Conservation (phyloP, 2,113 vertebrate genomes). For the Thunnus maccoyii region DNA sequence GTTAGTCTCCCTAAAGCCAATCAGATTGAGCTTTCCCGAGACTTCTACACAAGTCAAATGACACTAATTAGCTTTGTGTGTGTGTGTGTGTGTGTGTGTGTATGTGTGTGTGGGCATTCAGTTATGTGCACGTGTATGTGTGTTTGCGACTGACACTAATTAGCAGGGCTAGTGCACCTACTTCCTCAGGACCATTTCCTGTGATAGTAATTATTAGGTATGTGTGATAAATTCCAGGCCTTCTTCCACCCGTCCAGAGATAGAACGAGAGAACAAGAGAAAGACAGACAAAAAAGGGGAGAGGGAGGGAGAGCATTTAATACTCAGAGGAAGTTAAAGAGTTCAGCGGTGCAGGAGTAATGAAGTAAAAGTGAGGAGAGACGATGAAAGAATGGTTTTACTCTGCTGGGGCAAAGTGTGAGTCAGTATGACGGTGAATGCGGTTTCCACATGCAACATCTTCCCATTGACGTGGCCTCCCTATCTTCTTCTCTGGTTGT, state of each 20-base stretch:
- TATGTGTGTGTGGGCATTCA: neutral
- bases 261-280: constrained; percentile 45
- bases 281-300: constrained; percentile 33
- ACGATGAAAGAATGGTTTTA: constrained; percentile 42
- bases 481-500: constrained; percentile 18
- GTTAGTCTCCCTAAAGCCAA: constrained; percentile 67
- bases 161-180: constrained; percentile 72
- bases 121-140: constrained; percentile 37
- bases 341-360: constrained; percentile 24
- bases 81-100: constrained; percentile 22
- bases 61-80: constrained; percentile 71
- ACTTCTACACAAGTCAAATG: constrained; percentile 58
- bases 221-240: constrained; percentile 85
- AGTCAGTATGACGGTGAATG: neutral
- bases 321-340: constrained; percentile 42
- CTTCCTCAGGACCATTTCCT: constrained; percentile 82
- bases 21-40: constrained; percentile 57
- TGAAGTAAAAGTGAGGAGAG: constrained; percentile 30
- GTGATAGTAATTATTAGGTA: constrained; percentile 85
- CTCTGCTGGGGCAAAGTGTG: constrained; percentile 2
- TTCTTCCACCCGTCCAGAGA: constrained; percentile 62
- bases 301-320: constrained; percentile 25
- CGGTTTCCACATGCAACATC: constrained; percentile 35
- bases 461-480: neutral
- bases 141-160: constrained; percentile 82